These are phyloP conservation scores for Gavia stellata DNA, from an alignment of 2,113 vertebrate species.

Conservation along the genomic window DNA sequence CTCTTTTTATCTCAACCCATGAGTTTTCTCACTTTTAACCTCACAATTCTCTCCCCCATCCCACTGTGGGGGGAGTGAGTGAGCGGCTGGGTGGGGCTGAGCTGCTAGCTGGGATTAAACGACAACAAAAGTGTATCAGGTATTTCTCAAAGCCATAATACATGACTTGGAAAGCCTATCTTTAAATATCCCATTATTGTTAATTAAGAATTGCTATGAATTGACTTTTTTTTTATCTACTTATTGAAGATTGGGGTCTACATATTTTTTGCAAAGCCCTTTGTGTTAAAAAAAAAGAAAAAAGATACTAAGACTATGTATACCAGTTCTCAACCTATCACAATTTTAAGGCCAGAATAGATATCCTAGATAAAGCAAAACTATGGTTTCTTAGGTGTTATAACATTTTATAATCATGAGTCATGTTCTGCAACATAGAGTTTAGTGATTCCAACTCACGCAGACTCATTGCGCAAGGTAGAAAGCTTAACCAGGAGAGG, in stretches of 20 bases:
- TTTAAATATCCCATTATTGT: not conserved
- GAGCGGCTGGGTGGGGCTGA: accelerated
- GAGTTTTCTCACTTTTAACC: not conserved
- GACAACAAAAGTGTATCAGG: not conserved
- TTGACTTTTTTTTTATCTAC: not conserved
- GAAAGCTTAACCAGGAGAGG: not conserved
- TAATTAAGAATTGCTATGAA: not conserved
- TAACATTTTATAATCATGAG: not conserved
- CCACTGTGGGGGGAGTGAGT: accelerated
- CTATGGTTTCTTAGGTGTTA: not conserved
- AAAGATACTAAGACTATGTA: not conserved
- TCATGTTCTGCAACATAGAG: not conserved
- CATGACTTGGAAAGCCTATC: not conserved
- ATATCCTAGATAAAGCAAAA: not conserved
- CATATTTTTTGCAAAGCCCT: not conserved
- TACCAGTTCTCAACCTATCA: not conserved
- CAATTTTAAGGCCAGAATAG: not conserved
- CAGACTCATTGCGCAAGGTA: not conserved
- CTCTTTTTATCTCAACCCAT: not conserved
- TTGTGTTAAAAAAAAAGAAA: not conserved
- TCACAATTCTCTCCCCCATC: not conserved
- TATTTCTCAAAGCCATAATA: not conserved
- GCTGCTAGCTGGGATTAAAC: not conserved
- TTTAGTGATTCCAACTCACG: not conserved
- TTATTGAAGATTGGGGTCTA: not conserved